Evolutionary conservation across 1,140 invertebrate genomes (phyloP).

Genomic region (Saccostrea echinata): DNA sequence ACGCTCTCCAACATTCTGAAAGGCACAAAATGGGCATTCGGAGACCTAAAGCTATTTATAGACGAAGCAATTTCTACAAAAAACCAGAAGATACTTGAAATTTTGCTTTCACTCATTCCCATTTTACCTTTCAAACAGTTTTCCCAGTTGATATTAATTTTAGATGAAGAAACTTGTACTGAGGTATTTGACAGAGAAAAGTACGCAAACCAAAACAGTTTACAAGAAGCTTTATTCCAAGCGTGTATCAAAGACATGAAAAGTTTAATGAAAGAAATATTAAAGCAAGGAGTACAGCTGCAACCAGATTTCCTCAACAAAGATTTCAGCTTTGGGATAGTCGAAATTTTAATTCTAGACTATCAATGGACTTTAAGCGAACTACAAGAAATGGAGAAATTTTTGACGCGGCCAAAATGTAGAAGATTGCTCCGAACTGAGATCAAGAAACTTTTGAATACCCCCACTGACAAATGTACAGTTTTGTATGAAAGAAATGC

Average conservation of each 20-base stretch:
- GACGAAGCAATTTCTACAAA: neutral
- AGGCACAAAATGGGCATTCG: neutral
- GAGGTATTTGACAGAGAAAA: neutral
- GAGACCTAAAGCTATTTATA: neutral
- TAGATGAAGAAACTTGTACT: neutral
- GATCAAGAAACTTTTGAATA: neutral
- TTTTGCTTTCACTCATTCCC: constrained; percentile 10
- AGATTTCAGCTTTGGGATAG: neutral
- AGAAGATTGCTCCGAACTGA: neutral
- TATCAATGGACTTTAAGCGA: neutral
- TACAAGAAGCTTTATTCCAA: neutral
- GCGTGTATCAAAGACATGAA: neutral
- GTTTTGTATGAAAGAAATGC: too few species aligned
- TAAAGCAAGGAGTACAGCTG: neutral
- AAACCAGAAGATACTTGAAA: neutral
- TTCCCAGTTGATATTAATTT: neutral
- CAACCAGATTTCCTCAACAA: neutral
- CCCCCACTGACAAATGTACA: too few species aligned
- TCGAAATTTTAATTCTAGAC: neutral
- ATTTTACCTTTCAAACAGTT: neutral
- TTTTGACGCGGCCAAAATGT: neutral
- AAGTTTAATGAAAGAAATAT: neutral
- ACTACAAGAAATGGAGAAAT: neutral
- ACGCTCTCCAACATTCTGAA: neutral
- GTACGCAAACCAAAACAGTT: neutral